phyloP scores from a whole-genome alignment of 37 sponge, comb jelly and placozoan species.

The Geodia barretti region DNA sequence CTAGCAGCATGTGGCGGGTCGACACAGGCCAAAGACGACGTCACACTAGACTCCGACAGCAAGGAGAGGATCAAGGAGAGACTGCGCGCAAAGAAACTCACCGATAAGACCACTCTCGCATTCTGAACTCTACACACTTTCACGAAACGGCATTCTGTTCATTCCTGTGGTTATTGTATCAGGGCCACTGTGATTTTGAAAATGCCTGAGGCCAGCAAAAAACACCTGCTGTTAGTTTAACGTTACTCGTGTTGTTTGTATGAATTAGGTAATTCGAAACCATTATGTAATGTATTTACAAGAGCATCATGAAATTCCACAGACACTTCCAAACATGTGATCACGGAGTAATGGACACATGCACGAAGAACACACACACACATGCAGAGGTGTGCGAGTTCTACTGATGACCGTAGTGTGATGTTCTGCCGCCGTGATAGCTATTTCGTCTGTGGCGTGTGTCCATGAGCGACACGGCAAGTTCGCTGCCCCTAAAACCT shows the following conservation, averaged over 20 bases:
- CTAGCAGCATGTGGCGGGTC: conserved; percentile 53
- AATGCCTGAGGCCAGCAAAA: too few species aligned
- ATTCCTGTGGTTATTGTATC: not conserved
- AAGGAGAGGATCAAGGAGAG: conserved; percentile 28
- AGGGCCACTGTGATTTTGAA: too few species aligned
- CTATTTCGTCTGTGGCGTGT: not conserved
- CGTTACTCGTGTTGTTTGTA: too few species aligned
- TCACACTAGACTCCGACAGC: conserved; percentile 31
- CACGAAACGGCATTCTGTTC: not conserved
- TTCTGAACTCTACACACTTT: too few species aligned
- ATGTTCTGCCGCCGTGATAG: not conserved
- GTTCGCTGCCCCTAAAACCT: not conserved
- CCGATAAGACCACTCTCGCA: conserved; percentile 30
- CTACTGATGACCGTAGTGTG: not conserved
- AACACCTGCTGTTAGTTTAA: too few species aligned
- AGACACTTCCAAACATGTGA: not conserved
- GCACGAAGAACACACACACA: not conserved
- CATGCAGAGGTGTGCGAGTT: not conserved
- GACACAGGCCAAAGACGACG: conserved; percentile 21
- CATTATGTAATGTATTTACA: too few species aligned
- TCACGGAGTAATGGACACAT: not conserved
- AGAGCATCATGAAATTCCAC: not conserved
- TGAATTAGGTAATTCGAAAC: too few species aligned
- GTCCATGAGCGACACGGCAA: not conserved
- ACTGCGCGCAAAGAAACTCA: not conserved